These are phyloP conservation scores for Hirtodrosophila trivittata DNA, from an alignment of 2,888 invertebrate species.

Conservation along the genomic window DNA sequence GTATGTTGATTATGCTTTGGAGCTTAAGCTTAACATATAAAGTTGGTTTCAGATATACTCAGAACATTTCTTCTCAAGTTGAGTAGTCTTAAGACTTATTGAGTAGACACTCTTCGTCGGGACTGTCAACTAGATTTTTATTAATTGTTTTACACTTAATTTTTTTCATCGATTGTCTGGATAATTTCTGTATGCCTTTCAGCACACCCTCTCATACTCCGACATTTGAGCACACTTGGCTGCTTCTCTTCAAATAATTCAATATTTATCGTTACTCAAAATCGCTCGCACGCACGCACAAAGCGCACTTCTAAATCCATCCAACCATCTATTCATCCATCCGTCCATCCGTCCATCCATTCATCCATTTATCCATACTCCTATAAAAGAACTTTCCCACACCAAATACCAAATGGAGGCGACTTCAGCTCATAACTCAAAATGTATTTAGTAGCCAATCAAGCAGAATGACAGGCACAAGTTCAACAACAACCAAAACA, in stretches of 20 bases:
- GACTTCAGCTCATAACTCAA: constrained; percentile 59
- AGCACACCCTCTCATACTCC: neutral
- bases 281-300: constrained; percentile 53
- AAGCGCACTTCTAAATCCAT: constrained; percentile 16
- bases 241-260: constrained; percentile 48
- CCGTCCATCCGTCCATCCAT: neutral
- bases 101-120: too few relatives aligned
- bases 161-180: constrained; percentile 9
- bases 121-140: constrained; percentile 10
- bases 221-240: constrained; percentile 22
- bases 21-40: too few relatives aligned
- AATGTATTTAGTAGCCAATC: constrained; percentile 68
- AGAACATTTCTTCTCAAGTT: too few relatives aligned
- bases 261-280: constrained; percentile 48
- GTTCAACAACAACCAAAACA: constrained; percentile 42
- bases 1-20: too few relatives aligned
- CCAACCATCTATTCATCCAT: constrained; percentile 1
- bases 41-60: too few relatives aligned
- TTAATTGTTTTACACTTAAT: constrained; percentile 21
- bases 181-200: constrained; percentile 11
- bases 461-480: constrained; percentile 70
- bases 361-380: constrained; percentile 8
- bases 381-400: constrained; percentile 7
- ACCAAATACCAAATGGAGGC: constrained; percentile 4
- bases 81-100: too few relatives aligned